A percentile compares a stretch with the other conserved stretches of the same genome.
Conservation (phyloP, 1,140 invertebrate species). For the Chymomyza costata region DNA sequence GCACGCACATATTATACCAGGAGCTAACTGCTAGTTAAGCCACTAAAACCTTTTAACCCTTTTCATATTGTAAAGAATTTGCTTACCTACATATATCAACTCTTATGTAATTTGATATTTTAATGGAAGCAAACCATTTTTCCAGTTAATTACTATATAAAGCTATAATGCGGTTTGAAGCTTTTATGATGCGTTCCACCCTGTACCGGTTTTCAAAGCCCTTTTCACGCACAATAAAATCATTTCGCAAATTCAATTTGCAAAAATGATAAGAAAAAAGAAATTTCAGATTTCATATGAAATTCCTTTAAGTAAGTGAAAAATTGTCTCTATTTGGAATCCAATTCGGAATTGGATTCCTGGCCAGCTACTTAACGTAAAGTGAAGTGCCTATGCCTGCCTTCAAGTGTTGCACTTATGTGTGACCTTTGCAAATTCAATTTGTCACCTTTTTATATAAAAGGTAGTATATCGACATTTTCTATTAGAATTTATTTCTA, state of each 20-base stretch:
- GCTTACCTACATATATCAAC: conserved; percentile 16
- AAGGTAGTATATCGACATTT: too few relatives aligned
- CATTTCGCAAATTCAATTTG: conserved; percentile 61
- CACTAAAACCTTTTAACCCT: conserved; percentile 43
- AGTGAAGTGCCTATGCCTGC: conserved; percentile 61
- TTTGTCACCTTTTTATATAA: conserved; percentile 71
- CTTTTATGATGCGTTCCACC: conserved; percentile 34
- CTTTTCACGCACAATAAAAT: conserved; percentile 61
- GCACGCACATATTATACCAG: conserved; percentile 2
- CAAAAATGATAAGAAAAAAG: conserved; percentile 29
- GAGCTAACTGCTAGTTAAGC: conserved; percentile 16
- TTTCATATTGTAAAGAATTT: conserved; percentile 8
- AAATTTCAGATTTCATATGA: neutral
- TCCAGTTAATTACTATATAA: conserved; percentile 49
- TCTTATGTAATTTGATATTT: conserved; percentile 55
- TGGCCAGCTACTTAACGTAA: neutral
- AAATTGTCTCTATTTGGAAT: conserved; percentile 27
- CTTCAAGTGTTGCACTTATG: conserved; percentile 63
- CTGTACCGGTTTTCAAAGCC: conserved; percentile 13
- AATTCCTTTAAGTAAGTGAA: conserved; percentile 54
- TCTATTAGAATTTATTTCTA: too few relatives aligned
- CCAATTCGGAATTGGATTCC: conserved; percentile 30
- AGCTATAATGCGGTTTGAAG: conserved; percentile 61
- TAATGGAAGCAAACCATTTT: conserved; percentile 56
- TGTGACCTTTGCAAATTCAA: conserved; percentile 73